Base-by-base conservation (phyloP, 2,113 vertebrate genomes). In the Trichomycterus rosablanca region DNA sequence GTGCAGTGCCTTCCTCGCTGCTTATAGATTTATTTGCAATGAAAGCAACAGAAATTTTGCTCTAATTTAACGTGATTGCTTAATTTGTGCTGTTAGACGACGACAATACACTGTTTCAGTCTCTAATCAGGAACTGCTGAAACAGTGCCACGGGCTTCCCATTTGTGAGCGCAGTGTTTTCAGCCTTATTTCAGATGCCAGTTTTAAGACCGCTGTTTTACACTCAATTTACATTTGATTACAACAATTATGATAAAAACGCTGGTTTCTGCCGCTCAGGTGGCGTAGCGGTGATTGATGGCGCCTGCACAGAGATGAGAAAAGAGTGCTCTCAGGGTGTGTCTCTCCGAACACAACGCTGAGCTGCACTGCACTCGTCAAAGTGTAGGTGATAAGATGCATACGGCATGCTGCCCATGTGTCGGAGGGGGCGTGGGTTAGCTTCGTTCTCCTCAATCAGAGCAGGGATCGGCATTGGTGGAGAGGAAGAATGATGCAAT, bases 21-120 rank as follows among this genome's bases (percentile, higher is more conserved):
- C 28, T 55, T 16, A 24, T 8, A 50, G 43, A 66, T 14, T 44
- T 59, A 57, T 57, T 26, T 50, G 49, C 49, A 51, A 60, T 40
- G 28, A 66, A 62, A 37, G 56, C 39, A 50, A 44, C n/a, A 7
- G 37, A 52, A 28, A 34, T 66, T 44, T 62, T 11, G 40, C 24
- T 55, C 45, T 63, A 67, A 63, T 58, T 58, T 67, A 46, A 45
- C 53, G 40, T 52, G 46, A 39, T 50, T 58, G 58, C 53, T 58
- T 57, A 42, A 71, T 67, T 60, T 55, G 34, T 71, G 63, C 34
- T 57, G 40, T 56, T 65, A 40, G 43, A 65, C 20, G 22, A 4
- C 23, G 40, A 20, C 18, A 44, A 22, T 43, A 37, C 50, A 2
- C 22, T 39, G 22, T 56, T 56, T 39, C 39, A 49, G 44, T 48